Base-by-base conservation (phyloP, 2,888 invertebrate genomes). In the Heliconius ethilla region DNA sequence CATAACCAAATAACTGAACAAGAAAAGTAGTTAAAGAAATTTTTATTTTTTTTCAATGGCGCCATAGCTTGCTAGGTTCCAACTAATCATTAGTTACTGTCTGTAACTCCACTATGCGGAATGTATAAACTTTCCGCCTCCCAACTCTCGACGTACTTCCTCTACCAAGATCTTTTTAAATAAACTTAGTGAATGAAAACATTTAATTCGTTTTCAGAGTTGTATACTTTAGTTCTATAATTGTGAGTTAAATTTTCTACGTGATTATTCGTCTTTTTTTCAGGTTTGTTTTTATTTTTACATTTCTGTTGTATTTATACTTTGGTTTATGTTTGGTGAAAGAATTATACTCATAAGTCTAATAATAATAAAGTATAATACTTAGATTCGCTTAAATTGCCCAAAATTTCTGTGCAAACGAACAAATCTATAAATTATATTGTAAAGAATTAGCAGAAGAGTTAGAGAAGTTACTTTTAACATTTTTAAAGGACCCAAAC, bases 121-220 rank as follows among this genome's bases (percentile, higher is more conserved):
- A 62, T 62, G 62, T 59, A 73, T 27, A 62, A 74, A 74, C 37
- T 74, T 74, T 73, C n/a, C 74, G 62, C 22, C 18, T 63, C 59
- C 37, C 25, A 40, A 40, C 63, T 40, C 22, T 40, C 74, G 63
- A n/a, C 55, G 70, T 11, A 70, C 15, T 72, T 59, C 55, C 37
- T 33, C 55, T 25, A 22, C 25, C 29, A 22, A 63, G 63, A 63
- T 74, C 73, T 74, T 63, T 69, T 74, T 74, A 63, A 63, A 63
- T 74, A 63, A 74, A 74, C 74, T 74, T 74, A 45, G 40, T 74
- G 25, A 74, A 74, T 63, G 37, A 45, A 40, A 72, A 70, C 55
- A 72, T 72, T 72, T 74, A 40, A 63, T 74, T 40, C 62, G 25
- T 63, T 29, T 40, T 74, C 22, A 45, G 63, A 74, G 22, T 45